Evolutionary conservation across 1,140 invertebrate species (phyloP), one percentile per base, ranked within the genome.

Genomic region (Pseudomyrmex concolor): DNA sequence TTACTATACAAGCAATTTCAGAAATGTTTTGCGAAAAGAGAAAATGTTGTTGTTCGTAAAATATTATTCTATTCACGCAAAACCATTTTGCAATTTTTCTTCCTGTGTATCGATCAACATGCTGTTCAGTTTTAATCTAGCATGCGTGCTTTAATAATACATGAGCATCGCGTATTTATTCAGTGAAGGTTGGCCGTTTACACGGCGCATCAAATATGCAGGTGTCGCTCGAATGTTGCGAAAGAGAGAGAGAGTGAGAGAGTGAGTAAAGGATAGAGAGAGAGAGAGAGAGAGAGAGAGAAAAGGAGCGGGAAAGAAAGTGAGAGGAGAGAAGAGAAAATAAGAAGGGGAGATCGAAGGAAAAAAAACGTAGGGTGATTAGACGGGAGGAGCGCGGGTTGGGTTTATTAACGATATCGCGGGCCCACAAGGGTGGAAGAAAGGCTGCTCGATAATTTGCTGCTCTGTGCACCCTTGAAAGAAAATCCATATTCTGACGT

Each of bases 351-450:
- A 66, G 48, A 51, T 74, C 5, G 48, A 70, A 70, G 59, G 71
- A 25, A 34, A 73, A 78, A 62, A 78, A 88, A 91, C 84, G 89
- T 88, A 88, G 87, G 89, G 90, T 93, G 93, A 94, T 93, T 94
- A 93, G 92, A 93, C 89, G 90, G 89, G 91, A 93, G 91, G 91
- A 90, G 89, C 84, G 89, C 86, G 84, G 77, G 89, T 90, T 88
- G 92, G 89, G 89, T 94, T 94, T 94, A 94, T 94, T 94, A 94
- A 94, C 93, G 92, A 94, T 94, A 94, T 93, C 92, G 91, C 91
- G 91, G 88, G 88, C 88, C 87, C 67, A 84, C 66, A 72, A 87
- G 89, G 90, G 90, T 91, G 88, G 87, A 85, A 90, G 90, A 87
- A 92, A 92, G 90, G 90, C 91, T 89, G 88, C 89, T 90, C 90